Base-by-base conservation (phyloP, 37 sponge, comb jelly and placozoan species). In the Chondrilla cf. caribensis region DNA sequence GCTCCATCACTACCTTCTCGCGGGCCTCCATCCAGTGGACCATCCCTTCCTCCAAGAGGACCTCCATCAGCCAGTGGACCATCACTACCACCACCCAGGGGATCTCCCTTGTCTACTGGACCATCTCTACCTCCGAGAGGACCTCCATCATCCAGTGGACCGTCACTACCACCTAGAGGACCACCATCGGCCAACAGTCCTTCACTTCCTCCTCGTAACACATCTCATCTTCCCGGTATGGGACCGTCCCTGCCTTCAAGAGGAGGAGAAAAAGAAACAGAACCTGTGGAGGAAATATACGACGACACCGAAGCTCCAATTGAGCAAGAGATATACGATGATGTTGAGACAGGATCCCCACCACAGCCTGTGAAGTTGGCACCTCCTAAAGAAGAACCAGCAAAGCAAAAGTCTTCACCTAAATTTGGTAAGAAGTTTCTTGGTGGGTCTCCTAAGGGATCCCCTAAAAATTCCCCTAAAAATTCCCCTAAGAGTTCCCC, bases 151-250 rank as follows among this genome's bases (percentile, higher is more conserved):
- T 67, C 68, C 32, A 28, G 32, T 29, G 68, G 68, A 6, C 68
- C 68, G 35, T 18, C 68, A 18, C 68, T 67, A 2, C 68, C 68
- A 18, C 68, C 68, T 26, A 26, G 68, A 33, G 33, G 33, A 6
- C 15, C 68, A 3, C 38, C 29, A 22, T 6, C 21, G 38, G 40
- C 24, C 19, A 14, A 6, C 40, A 62, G 6, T 15, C 36, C 76
- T 36, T n/a, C 76, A 21, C 76, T 73, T n/a, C 76, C 76, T 39
- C 70, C 25, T 21, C 76, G 70, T 4, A 68, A 68, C 70, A 2
- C 70, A 3, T n/a, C 3, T 68, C 19, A 4, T 15, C 3, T 36
- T 36, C 70, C 32, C 2, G 37, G 3, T 1, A 19, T 36, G 5
- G 36, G 3, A 9, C 70, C 70, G 21, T 36, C 70, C 6, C 70